Percentiles rank a stretch among this genome's conserved stretches.
Conservation (phyloP, 2,888 invertebrate genomes). For the Synanthedon andrenaeformis region DNA sequence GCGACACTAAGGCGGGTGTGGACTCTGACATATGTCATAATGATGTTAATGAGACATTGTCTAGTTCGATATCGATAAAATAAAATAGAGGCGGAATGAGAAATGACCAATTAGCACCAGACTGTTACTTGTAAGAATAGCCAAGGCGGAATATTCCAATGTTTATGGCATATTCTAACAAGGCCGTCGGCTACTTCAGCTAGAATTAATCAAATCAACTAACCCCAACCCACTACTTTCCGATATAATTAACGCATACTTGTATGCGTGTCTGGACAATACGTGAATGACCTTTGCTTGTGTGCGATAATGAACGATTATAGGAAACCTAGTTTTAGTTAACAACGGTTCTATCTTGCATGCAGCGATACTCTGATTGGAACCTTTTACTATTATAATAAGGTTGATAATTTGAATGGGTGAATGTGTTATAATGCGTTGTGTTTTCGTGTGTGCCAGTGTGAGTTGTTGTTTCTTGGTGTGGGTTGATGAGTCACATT, state of each 20-base stretch:
- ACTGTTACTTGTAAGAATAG: conserved; percentile 27
- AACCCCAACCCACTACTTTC: conserved; percentile 69
- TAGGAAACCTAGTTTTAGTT: conserved; percentile 54
- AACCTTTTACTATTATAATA: conserved; percentile 42
- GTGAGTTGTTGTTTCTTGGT: conserved; percentile 50
- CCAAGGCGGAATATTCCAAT: conserved; percentile 53
- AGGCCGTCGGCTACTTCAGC: conserved; percentile 55
- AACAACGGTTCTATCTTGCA: conserved; percentile 36
- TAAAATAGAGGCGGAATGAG: conserved; percentile 1
- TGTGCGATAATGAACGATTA: conserved; percentile 70
- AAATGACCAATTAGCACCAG: conserved; percentile 37
- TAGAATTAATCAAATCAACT: conserved; percentile 71
- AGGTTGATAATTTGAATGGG: conserved; percentile 46
- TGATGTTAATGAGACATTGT: not conserved
- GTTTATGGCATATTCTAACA: conserved; percentile 57
- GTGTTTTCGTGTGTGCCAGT: conserved; percentile 25
- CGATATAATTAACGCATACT: conserved; percentile 68
- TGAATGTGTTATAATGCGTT: conserved; percentile 31
- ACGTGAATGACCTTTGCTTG: conserved; percentile 47
- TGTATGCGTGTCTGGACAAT: conserved; percentile 59
- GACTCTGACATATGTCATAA: not conserved
- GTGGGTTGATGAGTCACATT: conserved; percentile 72
- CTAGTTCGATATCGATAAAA: not conserved
- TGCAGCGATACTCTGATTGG: conserved; percentile 18
- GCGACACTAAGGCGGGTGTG: conserved; percentile 5